A percentile compares a stretch with the other conserved stretches of the same genome.
phyloP scores from a whole-genome alignment of 2,113 vertebrate genomes.

The Mesocricetus auratus region DNA sequence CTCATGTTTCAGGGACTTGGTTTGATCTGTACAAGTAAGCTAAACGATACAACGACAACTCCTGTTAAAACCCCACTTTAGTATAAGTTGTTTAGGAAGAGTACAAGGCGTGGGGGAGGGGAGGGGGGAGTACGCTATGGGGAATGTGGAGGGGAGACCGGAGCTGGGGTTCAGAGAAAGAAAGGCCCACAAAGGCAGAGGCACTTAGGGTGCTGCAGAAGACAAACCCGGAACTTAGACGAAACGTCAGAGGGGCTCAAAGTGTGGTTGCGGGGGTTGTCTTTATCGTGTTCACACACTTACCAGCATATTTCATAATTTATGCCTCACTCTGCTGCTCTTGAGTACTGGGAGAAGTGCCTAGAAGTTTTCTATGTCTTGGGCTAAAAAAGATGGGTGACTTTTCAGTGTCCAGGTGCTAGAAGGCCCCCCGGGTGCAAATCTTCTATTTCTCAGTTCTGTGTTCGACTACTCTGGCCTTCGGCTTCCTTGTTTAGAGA shows the following conservation, averaged over 20 bases:
- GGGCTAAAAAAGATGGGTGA: neutral
- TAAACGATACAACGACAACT: neutral
- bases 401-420: no score
- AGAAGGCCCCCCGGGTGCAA: neutral
- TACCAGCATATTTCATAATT: neutral
- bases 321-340: neutral
- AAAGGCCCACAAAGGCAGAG: neutral
- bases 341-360: neutral
- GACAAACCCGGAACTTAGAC: neutral
- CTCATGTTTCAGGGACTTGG: conserved; percentile 23
- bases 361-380: neutral
- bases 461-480: neutral
- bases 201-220: neutral
- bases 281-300: neutral
- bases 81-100: conserved; percentile 6
- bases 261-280: neutral
- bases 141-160: neutral
- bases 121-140: neutral
- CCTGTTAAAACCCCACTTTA: neutral
- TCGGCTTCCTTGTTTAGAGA: conserved; percentile 18
- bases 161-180: neutral
- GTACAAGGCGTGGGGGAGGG: no score
- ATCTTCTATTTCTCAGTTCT: neutral
- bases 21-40: neutral
- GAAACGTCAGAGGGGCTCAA: neutral